Evolutionary conservation across 2,888 invertebrate species (phyloP).

Genomic region (Cosmopolites sordidus): DNA sequence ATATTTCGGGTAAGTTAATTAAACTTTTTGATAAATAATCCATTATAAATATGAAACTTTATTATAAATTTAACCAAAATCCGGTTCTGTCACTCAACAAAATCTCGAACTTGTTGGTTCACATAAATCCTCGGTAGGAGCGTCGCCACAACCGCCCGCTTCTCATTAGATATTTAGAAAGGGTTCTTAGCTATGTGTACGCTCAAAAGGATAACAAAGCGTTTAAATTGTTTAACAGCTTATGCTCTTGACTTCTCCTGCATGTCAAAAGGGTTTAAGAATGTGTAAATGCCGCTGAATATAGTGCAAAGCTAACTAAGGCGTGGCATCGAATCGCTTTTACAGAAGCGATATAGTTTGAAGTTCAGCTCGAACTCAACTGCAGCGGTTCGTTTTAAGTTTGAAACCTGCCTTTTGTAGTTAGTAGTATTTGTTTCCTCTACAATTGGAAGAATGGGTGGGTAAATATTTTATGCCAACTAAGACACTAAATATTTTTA

Average conservation of each 20-base stretch:
- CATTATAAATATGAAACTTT: no score
- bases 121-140: neutral
- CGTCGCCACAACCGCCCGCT: neutral
- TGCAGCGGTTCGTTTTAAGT: no score
- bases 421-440: no score
- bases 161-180: constrained; percentile 23
- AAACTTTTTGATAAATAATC: no score
- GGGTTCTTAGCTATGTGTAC: constrained; percentile 19
- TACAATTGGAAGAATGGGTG: no score
- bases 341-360: neutral
- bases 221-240: constrained; percentile 22
- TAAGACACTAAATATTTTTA: no score
- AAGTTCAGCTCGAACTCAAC: no score
- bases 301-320: constrained; percentile 3
- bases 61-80: neutral
- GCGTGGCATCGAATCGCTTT: neutral
- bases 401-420: no score
- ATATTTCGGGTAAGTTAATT: no score
- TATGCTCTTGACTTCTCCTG: constrained; percentile 19
- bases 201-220: constrained; percentile 23
- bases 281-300: constrained; percentile 12
- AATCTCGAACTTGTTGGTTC: neutral
- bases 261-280: constrained; percentile 19
- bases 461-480: no score
- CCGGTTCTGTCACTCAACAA: neutral